These are phyloP conservation scores for Lepisosteus oculatus DNA, from an alignment of 2,113 vertebrate genomes.

Conservation along the genomic window DNA sequence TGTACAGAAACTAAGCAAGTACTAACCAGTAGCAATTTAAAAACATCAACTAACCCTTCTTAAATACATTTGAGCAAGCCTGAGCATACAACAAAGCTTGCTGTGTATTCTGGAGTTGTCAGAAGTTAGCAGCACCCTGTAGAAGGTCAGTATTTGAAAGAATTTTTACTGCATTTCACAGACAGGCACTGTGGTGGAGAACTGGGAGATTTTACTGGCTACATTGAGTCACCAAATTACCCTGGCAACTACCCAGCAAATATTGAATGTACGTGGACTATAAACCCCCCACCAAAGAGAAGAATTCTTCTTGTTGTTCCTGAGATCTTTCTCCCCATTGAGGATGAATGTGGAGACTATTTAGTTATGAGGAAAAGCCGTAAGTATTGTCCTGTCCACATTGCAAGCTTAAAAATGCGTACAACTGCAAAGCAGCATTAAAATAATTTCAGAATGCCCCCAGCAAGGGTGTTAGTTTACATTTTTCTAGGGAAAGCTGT, in stretches of 20 bases:
- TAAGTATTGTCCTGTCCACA: constrained; percentile 59
- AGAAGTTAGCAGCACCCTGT: too few species aligned
- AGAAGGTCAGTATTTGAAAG: neutral
- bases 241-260: constrained; percentile 96
- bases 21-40: too few species aligned
- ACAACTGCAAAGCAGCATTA: too few species aligned
- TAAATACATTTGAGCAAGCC: too few species aligned
- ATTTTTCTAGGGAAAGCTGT: too few species aligned
- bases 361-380: constrained; percentile 96
- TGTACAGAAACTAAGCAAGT: too few species aligned
- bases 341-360: constrained; percentile 96
- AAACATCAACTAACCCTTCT: too few species aligned
- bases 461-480: too few species aligned
- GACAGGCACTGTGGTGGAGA: constrained; percentile 91
- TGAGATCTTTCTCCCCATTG: constrained; percentile 94
- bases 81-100: too few species aligned
- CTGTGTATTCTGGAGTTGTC: too few species aligned
- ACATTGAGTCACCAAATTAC: constrained; percentile 95
- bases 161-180: constrained; percentile 47
- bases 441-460: too few species aligned
- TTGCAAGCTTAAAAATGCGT: too few species aligned
- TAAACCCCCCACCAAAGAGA: constrained; percentile 90
- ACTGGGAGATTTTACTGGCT: constrained; percentile 91
- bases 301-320: constrained; percentile 94
- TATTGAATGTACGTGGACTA: constrained; percentile 90